A percentile compares a stretch with the other conserved stretches of the same genome.
These are phyloP conservation scores for Drosophila serrata DNA, from an alignment of 1,140 invertebrate species.

Conservation along the genomic window DNA sequence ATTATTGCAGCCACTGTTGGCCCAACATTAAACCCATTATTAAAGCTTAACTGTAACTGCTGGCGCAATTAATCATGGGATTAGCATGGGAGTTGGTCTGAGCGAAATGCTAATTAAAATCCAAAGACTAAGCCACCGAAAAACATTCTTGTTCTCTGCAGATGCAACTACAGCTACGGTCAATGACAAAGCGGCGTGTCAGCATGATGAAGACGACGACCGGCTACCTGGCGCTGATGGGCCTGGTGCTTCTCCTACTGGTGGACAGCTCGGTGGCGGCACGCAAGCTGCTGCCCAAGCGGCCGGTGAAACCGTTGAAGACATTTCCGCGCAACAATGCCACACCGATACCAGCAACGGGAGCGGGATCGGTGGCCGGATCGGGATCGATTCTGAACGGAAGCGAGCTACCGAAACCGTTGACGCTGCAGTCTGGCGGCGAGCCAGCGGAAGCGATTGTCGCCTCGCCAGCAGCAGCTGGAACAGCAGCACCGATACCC, in stretches of 20 bases:
- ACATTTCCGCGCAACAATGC: constrained; percentile 76
- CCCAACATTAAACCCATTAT: constrained; percentile 70
- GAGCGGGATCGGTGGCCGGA: constrained; percentile 53
- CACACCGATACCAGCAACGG: constrained; percentile 62
- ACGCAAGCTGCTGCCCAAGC: constrained; percentile 65
- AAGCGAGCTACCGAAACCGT: constrained; percentile 91
- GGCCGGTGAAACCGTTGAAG: constrained; percentile 84
- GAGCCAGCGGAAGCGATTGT: constrained; percentile 58
- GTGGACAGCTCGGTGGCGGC: constrained; percentile 68
- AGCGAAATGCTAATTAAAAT: constrained; percentile 79
- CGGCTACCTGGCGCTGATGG: constrained; percentile 38
- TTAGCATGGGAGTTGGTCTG: constrained; percentile 61
- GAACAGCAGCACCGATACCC: constrained; percentile 10
- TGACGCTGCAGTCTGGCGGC: constrained; percentile 89
- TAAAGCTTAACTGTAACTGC: constrained; percentile 77
- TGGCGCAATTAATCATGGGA: constrained; percentile 74
- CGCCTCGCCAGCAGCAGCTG: constrained; percentile 48
- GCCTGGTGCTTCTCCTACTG: constrained; percentile 49
- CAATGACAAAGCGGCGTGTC: constrained; percentile 75
- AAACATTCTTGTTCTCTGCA: constrained; percentile 55
- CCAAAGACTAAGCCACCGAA: constrained; percentile 54
- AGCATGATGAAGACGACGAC: constrained; percentile 61
- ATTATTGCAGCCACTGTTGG: constrained; percentile 5
- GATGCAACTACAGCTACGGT: constrained; percentile 68
- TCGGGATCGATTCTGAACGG: constrained; percentile 86